Evolutionary conservation across 1,140 invertebrate genomes (phyloP).

Genomic region (Lepidurus packardi): DNA sequence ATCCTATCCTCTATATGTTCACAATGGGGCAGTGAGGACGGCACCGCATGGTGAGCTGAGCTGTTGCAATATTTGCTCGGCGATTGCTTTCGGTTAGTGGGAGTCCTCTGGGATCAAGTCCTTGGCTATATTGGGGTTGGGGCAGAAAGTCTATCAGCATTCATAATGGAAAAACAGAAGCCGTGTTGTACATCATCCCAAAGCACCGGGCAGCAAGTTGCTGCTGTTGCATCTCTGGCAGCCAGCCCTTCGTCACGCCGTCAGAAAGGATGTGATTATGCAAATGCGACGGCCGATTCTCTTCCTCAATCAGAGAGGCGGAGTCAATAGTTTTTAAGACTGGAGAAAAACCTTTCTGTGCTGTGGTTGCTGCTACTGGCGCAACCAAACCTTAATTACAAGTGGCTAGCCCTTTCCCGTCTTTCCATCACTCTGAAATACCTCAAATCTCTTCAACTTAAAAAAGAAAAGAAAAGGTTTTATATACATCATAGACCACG

Average conservation of each 20-base stretch:
- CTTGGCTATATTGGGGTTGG: constrained; percentile 11
- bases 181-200: constrained; percentile 2
- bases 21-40: constrained; percentile 10
- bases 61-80: constrained; percentile 14
- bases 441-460: background rate
- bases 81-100: constrained; percentile 17
- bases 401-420: background rate
- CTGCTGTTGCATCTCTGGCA: constrained; percentile 1
- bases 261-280: constrained; percentile 22
- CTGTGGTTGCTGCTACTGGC: background rate
- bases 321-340: background rate
- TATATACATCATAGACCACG: background rate
- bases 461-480: background rate
- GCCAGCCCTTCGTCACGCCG: constrained; percentile 10
- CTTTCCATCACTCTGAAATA: background rate
- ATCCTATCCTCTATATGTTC: background rate
- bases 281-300: constrained; percentile 8
- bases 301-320: constrained; percentile 14
- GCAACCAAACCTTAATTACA: background rate
- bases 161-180: constrained; percentile 20
- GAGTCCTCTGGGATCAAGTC: background rate
- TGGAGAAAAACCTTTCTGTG: background rate
- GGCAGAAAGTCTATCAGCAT: constrained; percentile 21
- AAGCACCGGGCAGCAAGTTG: background rate
- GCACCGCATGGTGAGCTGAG: constrained; percentile 4